phyloP scores from a whole-genome alignment of 2,888 invertebrate genomes.

The Lycocerus yunnanus region DNA sequence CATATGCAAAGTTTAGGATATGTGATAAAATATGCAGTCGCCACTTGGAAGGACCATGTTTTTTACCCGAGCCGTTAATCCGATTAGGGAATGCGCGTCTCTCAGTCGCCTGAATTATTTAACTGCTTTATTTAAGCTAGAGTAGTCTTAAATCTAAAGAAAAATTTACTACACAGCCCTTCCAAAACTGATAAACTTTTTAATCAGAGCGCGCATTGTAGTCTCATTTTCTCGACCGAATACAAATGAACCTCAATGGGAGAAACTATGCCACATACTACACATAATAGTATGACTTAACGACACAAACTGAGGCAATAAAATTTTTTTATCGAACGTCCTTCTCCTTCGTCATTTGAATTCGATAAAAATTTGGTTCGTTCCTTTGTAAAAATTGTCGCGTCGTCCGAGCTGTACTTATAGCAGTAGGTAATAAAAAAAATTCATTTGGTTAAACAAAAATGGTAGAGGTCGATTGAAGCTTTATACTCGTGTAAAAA shows the following conservation, averaged over 20 bases:
- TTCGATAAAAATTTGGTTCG: background rate
- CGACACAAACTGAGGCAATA: background rate
- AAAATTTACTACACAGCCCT: slow-evolving; percentile 8
- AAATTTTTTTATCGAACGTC: background rate
- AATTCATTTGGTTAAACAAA: background rate
- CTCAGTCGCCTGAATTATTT: slow-evolving; percentile 28
- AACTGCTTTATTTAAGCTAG: slow-evolving; percentile 21
- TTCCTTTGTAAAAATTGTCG: background rate
- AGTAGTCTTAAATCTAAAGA: slow-evolving; percentile 16
- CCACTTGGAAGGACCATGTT: slow-evolving; percentile 27
- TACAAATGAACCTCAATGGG: background rate
- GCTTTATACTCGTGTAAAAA: background rate
- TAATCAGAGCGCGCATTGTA: background rate
- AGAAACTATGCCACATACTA: background rate
- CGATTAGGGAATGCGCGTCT: slow-evolving; percentile 28
- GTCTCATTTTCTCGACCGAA: background rate
- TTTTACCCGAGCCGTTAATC: slow-evolving; percentile 29
- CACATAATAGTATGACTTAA: too few species aligned
- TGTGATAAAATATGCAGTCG: slow-evolving; percentile 30
- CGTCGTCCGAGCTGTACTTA: too few species aligned
- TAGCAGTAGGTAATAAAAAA: background rate
- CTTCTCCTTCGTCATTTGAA: too few species aligned
- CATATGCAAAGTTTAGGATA: slow-evolving; percentile 29
- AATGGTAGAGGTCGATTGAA: background rate
- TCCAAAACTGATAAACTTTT: slow-evolving; percentile 4